Percentiles rank a stretch among this genome's conserved stretches.
Conservation (phyloP, 2,113 vertebrate species). For the Scytalopus superciliaris region DNA sequence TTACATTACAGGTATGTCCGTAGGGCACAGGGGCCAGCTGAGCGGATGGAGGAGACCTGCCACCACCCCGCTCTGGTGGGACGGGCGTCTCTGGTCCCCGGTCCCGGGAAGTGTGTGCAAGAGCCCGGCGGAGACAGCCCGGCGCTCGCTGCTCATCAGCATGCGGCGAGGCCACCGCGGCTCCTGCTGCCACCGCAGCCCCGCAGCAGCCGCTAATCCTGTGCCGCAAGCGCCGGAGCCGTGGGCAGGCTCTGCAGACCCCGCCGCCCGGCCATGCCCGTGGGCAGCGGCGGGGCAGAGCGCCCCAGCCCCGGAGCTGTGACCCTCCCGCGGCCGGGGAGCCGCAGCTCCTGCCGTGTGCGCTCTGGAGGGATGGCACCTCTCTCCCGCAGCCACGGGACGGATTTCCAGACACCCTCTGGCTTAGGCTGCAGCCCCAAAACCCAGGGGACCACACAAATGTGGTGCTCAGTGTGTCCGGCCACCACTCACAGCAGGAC, state of each 20-base stretch:
- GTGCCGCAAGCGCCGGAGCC: background rate
- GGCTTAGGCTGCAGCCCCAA: background rate
- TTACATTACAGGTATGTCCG: background rate
- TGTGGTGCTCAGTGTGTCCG: background rate
- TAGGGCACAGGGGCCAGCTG: background rate
- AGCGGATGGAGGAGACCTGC: background rate
- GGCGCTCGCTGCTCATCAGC: background rate
- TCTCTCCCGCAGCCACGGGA: background rate
- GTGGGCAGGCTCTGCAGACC: background rate
- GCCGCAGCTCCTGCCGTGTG: background rate
- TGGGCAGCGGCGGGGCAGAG: background rate
- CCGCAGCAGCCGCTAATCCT: background rate
- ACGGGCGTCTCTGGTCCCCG: background rate
- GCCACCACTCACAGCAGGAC: background rate
- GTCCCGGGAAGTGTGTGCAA: background rate
- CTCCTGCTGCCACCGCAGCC: background rate
- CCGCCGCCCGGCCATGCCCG: background rate
- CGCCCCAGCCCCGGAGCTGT: background rate
- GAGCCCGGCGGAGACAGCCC: background rate
- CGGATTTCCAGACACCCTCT: background rate
- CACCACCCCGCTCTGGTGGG: background rate
- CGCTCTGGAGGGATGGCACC: accelerated
- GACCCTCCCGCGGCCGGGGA: background rate
- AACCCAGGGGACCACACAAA: background rate
- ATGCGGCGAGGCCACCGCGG: background rate